phyloP scores from a whole-genome alignment of 2,797 vertebrate genomes.

The Lateolabrax maculatus region DNA sequence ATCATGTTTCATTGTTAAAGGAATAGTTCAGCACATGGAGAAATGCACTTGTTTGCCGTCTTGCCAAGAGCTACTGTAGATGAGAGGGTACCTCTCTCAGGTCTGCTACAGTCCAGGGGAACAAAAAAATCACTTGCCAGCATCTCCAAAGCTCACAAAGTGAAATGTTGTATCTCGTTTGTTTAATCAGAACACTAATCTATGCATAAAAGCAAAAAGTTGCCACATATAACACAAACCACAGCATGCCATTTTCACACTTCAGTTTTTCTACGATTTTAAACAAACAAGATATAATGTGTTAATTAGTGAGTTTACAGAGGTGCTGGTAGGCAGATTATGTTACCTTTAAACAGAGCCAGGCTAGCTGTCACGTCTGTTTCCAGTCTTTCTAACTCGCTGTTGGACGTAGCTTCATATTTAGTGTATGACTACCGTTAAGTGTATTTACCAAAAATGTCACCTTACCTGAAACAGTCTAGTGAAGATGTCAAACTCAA shows the following conservation, averaged over 20 bases:
- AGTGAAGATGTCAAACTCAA: conserved; percentile 94
- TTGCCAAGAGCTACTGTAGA: not conserved
- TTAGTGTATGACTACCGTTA: not conserved
- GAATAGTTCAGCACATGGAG: not conserved
- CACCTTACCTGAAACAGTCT: conserved; percentile 90
- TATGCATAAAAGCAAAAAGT: too few species aligned
- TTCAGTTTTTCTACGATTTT: too few species aligned
- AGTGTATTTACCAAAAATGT: not conserved
- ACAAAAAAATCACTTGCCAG: not conserved
- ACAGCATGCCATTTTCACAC: not conserved
- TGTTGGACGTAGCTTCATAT: not conserved
- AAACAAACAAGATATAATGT: too few species aligned
- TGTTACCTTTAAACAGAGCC: not conserved
- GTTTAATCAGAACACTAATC: too few species aligned
- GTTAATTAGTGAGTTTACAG: too few species aligned
- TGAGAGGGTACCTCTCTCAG: too few species aligned
- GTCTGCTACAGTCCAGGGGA: too few species aligned
- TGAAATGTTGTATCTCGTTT: not conserved
- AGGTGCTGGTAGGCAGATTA: accelerated
- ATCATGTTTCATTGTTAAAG: not conserved
- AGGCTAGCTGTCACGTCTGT: not conserved
- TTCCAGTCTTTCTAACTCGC: not conserved
- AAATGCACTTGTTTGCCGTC: not conserved
- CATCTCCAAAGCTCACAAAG: not conserved
- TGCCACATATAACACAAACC: not conserved